These are phyloP conservation scores for Laothoe populi DNA, from an alignment of 2,888 invertebrate genomes.

Conservation along the genomic window DNA sequence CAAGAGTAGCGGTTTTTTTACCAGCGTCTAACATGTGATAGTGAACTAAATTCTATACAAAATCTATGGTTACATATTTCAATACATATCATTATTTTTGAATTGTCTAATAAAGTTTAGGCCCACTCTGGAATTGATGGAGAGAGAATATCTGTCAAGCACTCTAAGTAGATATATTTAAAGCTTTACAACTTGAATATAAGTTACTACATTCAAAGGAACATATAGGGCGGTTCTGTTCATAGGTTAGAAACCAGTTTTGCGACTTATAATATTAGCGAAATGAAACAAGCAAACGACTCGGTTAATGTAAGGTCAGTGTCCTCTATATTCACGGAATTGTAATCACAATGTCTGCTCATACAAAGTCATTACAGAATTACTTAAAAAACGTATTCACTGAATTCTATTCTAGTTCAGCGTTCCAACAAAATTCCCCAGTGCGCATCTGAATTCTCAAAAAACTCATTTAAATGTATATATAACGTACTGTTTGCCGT, in stretches of 20 bases:
- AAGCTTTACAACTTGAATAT: not conserved
- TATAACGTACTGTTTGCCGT: not conserved
- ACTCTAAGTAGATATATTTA: too few species aligned
- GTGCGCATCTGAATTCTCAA: conserved; percentile 3
- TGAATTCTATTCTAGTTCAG: not conserved
- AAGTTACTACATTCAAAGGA: not conserved
- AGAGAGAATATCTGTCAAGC: too few species aligned
- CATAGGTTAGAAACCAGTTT: not conserved
- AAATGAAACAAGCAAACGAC: conserved; percentile 1
- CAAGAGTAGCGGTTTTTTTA: too few species aligned
- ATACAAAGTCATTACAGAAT: not conserved
- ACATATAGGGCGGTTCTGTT: not conserved
- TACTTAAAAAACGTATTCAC: not conserved
- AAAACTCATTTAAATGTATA: conserved; percentile 7
- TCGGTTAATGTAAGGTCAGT: not conserved
- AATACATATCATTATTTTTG: too few species aligned
- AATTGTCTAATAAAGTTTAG: too few species aligned
- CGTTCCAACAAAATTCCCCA: not conserved
- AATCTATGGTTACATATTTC: too few species aligned
- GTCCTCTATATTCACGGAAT: not conserved
- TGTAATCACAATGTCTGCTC: not conserved
- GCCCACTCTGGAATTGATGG: too few species aligned
- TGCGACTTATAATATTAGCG: not conserved
- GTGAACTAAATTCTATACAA: too few species aligned
- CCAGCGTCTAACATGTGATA: too few species aligned